Base-by-base conservation (phyloP, 1,140 invertebrate species). In the Colletes latitarsis region DNA sequence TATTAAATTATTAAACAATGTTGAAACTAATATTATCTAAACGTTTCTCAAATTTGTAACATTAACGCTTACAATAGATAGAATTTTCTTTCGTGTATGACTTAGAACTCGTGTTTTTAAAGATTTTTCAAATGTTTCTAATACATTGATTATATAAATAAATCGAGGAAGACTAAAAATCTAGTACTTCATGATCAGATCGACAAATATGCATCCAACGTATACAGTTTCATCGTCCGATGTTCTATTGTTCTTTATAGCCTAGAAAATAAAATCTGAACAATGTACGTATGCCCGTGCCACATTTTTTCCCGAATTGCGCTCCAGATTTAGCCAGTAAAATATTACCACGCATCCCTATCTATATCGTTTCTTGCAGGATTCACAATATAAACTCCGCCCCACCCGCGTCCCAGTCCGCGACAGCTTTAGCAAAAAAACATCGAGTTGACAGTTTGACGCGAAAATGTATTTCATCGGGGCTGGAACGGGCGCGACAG, bases 381-480 rank as follows among this genome's bases (percentile, higher is more conserved):
- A 62, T 62, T 62, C 30, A 15, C 21, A 21, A 62, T 62, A 62
- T 8, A 62, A 39, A 62, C 17, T n/a, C 53, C 30, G 30, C 5
- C 15, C 15, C 60, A 0, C 21, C 30, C 21, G 30, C 19, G 4
- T 9, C 19, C 3, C 10, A 4, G 4, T 4, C 4, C 14, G 21
- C 60, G 49, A 49, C 60, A 12, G 12, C 12, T 17, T 30, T 39
- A 12, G 30, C n/a, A 14, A 19, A 19, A 66, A 64, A 43, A 66
- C 63, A 43, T 39, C 64, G n/a, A 14, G 76, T 71, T 78, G 77
- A 72, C 69, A 64, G 49, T 77, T 71, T 62, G 77, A 78, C 58
- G 77, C 58, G 62, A 52, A 78, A 72, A 78, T 72, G 69, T 72
- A 55, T 78, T 64, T 46, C 14, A 15, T 9, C 10, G 19, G 52